phyloP scores from a whole-genome alignment of 2,888 invertebrate genomes.

The Eristalis pertinax region DNA sequence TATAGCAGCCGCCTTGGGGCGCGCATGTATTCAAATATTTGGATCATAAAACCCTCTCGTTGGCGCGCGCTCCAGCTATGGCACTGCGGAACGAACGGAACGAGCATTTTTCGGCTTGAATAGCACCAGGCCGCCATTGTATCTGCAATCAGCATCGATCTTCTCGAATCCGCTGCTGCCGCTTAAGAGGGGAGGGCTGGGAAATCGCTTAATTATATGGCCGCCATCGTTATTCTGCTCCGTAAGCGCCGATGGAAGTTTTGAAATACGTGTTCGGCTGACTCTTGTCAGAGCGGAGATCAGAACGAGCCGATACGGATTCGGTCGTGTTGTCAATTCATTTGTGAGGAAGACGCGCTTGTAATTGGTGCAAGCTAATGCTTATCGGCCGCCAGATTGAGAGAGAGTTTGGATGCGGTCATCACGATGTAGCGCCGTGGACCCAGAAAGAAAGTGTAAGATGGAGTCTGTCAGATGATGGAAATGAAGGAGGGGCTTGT shows the following conservation, averaged over 20 bases:
- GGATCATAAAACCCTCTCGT: slow-evolving; percentile 54
- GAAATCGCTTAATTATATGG: slow-evolving; percentile 67
- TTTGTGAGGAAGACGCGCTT: neutral
- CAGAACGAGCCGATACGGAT: neutral
- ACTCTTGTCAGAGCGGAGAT: neutral
- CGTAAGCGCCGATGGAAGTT: neutral
- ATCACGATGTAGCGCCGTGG: neutral
- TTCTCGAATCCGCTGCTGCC: neutral
- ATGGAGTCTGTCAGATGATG: neutral
- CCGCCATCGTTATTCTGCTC: neutral
- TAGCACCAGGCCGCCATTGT: slow-evolving; percentile 28
- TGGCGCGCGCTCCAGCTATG: slow-evolving; percentile 23
- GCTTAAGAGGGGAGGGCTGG: slow-evolving; percentile 27
- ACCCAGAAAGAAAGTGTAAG: neutral
- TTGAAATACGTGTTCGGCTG: slow-evolving; percentile 29
- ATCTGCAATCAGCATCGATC: slow-evolving; percentile 60
- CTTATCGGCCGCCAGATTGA: neutral
- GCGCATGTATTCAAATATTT: slow-evolving; percentile 70
- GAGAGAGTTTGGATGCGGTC: neutral
- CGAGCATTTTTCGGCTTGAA: neutral
- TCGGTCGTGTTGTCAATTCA: neutral
- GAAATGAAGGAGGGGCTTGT: neutral
- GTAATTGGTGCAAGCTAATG: neutral
- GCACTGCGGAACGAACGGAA: neutral
- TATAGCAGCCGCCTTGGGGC: slow-evolving; percentile 59